A percentile compares a stretch with the other conserved stretches of the same genome.
Evolutionary conservation across 2,888 invertebrate genomes (phyloP).

Genomic region (Protophormia terraenovae): DNA sequence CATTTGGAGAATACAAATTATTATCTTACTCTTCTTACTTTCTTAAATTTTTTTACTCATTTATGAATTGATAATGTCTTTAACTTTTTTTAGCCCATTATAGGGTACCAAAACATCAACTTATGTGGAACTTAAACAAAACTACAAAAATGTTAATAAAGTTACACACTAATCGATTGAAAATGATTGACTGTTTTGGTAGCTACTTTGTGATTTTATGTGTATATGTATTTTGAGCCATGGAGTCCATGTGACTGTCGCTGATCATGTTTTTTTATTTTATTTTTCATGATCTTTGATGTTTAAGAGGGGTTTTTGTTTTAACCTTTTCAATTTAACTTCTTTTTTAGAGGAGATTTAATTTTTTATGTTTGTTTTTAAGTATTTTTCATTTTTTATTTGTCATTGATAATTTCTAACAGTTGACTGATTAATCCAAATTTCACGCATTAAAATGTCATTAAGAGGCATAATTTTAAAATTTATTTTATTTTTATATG

Average conservation of each 20-base stretch:
- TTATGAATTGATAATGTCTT: too few species aligned
- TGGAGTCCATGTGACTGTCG: neutral
- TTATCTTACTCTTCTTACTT: too few species aligned
- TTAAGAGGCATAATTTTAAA: neutral
- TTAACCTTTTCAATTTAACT: conserved; percentile 43
- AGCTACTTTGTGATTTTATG: neutral
- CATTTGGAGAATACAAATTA: too few species aligned
- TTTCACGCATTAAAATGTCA: conserved; percentile 49
- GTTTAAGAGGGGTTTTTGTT: conserved; percentile 42
- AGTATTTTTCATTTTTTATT: conserved; percentile 22
- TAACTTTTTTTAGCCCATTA: too few species aligned
- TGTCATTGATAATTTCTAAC: conserved; percentile 35
- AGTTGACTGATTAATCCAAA: conserved; percentile 45
- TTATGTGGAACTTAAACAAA: neutral
- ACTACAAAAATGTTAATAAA: too few species aligned
- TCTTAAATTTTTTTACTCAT: too few species aligned
- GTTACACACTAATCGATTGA: neutral
- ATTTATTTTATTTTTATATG: conserved; percentile 4
- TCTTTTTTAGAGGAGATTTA: conserved; percentile 8
- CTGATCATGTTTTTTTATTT: conserved; percentile 32
- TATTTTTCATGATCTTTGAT: conserved; percentile 42
- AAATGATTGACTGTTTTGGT: conserved; percentile 44
- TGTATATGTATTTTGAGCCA: neutral
- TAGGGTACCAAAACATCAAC: neutral
- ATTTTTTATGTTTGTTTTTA: conserved; percentile 1